phyloP scores from a whole-genome alignment of 2,888 invertebrate species.

The Elmis aenea region DNA sequence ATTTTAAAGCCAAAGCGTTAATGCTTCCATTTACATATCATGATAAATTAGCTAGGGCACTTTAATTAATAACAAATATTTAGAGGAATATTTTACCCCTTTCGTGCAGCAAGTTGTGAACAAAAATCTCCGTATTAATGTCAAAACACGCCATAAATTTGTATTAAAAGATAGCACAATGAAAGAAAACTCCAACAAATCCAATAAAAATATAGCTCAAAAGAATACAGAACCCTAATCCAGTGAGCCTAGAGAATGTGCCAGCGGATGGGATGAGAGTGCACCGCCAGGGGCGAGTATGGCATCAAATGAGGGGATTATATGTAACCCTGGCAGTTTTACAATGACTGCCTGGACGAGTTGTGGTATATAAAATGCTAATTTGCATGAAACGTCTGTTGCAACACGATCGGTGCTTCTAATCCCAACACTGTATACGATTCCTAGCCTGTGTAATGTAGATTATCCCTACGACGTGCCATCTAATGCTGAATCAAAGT shows the following conservation, averaged over 20 bases:
- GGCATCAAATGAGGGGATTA: conserved; percentile 40
- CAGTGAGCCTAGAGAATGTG: conserved; percentile 23
- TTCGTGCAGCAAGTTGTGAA: neutral
- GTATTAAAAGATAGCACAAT: conserved; percentile 40
- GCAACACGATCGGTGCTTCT: conserved; percentile 21
- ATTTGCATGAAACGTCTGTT: conserved; percentile 36
- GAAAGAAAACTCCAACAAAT: conserved; percentile 38
- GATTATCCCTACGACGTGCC: no score
- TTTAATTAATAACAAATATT: conserved; percentile 12
- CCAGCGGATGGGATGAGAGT: conserved; percentile 13
- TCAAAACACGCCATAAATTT: conserved; percentile 44
- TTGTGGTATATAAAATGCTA: conserved; percentile 36
- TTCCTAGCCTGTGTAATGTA: no score
- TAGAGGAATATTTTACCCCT: conserved; percentile 3
- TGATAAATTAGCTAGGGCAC: no score
- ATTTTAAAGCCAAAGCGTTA: no score
- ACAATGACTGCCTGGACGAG: conserved; percentile 31
- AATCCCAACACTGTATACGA: conserved; percentile 16
- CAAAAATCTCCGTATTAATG: conserved; percentile 37
- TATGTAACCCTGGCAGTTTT: conserved; percentile 31
- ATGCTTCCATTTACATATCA: no score
- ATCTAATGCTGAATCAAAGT: no score
- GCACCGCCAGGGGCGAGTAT: conserved; percentile 18
- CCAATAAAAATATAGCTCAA: conserved; percentile 39
- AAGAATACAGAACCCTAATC: conserved; percentile 35